Evolutionary conservation across 2,888 invertebrate species (phyloP).

Genomic region (Machimus atricapillus): DNA sequence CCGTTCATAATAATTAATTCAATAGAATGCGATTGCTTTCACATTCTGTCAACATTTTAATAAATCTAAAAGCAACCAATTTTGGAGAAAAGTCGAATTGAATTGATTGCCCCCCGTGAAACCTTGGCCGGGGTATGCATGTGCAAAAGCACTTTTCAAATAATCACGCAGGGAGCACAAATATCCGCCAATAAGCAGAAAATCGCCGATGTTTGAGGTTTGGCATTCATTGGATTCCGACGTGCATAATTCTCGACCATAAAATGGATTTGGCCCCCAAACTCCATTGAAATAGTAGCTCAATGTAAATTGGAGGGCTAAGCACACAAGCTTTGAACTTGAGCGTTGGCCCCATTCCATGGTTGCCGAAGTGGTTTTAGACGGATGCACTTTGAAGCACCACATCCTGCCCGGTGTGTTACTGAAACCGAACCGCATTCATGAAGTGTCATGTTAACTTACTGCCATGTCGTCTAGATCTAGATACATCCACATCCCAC

Average conservation of each 20-base stretch:
- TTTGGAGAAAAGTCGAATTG: background rate
- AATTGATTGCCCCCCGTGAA: background rate
- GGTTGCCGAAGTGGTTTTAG: background rate
- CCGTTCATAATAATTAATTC: background rate
- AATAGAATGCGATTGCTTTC: background rate
- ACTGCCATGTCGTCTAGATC: background rate
- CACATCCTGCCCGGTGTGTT: background rate
- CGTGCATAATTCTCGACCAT: background rate
- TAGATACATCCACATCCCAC: background rate
- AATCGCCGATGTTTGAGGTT: background rate
- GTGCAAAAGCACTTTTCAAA: background rate
- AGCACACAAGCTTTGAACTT: background rate
- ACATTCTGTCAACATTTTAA: background rate
- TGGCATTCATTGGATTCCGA: background rate
- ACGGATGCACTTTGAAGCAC: background rate
- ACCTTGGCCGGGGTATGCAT: background rate
- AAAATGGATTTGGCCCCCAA: background rate
- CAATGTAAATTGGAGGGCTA: background rate
- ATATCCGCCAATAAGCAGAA: background rate
- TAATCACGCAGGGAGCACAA: background rate
- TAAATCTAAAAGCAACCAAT: background rate
- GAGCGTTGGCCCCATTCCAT: background rate
- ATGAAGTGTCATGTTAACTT: background rate
- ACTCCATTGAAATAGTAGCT: background rate
- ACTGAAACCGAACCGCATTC: background rate